Evolutionary conservation across 2,888 invertebrate species (phyloP).

Genomic region (Sympetrum striolatum): DNA sequence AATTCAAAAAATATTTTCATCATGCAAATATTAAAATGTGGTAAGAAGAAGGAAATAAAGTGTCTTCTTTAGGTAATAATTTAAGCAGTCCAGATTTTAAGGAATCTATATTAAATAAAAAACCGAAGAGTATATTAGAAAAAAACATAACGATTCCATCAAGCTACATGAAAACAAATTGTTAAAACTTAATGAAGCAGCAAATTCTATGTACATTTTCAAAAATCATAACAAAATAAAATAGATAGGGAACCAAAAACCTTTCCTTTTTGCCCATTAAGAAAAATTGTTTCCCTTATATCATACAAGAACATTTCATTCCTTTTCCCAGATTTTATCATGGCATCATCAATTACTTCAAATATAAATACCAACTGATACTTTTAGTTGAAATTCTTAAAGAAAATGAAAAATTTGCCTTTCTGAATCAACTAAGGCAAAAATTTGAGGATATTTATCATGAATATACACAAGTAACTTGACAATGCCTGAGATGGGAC

Average conservation of each 20-base stretch:
- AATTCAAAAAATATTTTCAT: not conserved
- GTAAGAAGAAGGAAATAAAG: slow-evolving; percentile 34
- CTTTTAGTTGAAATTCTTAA: slow-evolving; percentile 13
- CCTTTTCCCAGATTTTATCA: slow-evolving; percentile 23
- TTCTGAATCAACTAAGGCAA: not conserved
- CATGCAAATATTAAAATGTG: slow-evolving; percentile 6
- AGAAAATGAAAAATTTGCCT: slow-evolving; percentile 20
- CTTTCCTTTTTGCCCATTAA: not conserved
- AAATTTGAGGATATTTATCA: not conserved
- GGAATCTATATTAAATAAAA: slow-evolving; percentile 42
- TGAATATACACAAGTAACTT: slow-evolving; percentile 11
- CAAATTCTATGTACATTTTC: slow-evolving; percentile 38
- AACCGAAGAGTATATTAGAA: slow-evolving; percentile 41
- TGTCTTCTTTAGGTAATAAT: slow-evolving; percentile 8
- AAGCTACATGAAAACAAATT: slow-evolving; percentile 41
- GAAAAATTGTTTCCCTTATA: slow-evolving; percentile 38
- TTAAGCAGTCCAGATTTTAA: slow-evolving; percentile 33
- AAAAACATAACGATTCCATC: slow-evolving; percentile 42
- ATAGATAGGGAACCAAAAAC: slow-evolving; percentile 37
- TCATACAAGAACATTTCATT: slow-evolving; percentile 30
- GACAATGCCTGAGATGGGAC: slow-evolving; percentile 3
- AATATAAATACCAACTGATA: slow-evolving; percentile 19
- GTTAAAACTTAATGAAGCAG: slow-evolving; percentile 44
- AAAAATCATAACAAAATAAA: slow-evolving; percentile 41
- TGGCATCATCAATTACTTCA: slow-evolving; percentile 4